phyloP scores from a whole-genome alignment of 2,797 vertebrate genomes.

The Mionectes olivaceus region DNA sequence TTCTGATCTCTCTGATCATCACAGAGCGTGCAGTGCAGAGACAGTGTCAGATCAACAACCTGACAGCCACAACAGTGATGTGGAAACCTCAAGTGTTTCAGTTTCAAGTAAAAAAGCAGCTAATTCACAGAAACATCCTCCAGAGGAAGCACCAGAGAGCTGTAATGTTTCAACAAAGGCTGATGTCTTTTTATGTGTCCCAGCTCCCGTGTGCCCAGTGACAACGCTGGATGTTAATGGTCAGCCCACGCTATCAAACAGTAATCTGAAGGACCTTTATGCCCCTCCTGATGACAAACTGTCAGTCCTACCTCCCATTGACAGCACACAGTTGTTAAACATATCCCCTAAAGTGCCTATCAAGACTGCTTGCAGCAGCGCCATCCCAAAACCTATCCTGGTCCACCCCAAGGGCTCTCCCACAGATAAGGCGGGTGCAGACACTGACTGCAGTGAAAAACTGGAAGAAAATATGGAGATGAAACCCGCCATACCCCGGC shows the following conservation, averaged over 20 bases:
- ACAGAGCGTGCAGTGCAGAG: neutral
- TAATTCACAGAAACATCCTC: constrained; percentile 80
- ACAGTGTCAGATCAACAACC: neutral
- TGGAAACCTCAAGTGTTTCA: constrained; percentile 33
- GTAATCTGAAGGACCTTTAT: constrained; percentile 69
- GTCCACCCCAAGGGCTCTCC: constrained; percentile 77
- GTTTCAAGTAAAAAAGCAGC: constrained; percentile 73
- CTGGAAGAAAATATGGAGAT: constrained; percentile 77
- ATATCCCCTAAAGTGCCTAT: constrained; percentile 80
- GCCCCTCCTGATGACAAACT: constrained; percentile 46
- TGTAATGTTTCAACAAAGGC: constrained; percentile 66
- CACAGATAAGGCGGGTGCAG: constrained; percentile 47
- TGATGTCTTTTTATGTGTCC: constrained; percentile 75
- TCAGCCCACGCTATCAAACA: constrained; percentile 68
- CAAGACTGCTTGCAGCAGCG: constrained; percentile 80
- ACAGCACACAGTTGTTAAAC: constrained; percentile 73
- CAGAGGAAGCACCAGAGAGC: constrained; percentile 74
- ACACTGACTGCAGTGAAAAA: constrained; percentile 76
- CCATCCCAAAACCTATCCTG: constrained; percentile 87
- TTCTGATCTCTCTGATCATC: constrained; percentile 8
- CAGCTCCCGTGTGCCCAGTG: constrained; percentile 70
- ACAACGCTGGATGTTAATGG: constrained; percentile 70
- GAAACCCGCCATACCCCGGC: constrained; percentile 83
- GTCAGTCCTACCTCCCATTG: constrained; percentile 61
- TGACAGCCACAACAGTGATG: constrained; percentile 60